A percentile compares a stretch with the other conserved stretches of the same genome.
Conservation (phyloP, 2,888 invertebrate species). For the Acanthosepion esculentum region DNA sequence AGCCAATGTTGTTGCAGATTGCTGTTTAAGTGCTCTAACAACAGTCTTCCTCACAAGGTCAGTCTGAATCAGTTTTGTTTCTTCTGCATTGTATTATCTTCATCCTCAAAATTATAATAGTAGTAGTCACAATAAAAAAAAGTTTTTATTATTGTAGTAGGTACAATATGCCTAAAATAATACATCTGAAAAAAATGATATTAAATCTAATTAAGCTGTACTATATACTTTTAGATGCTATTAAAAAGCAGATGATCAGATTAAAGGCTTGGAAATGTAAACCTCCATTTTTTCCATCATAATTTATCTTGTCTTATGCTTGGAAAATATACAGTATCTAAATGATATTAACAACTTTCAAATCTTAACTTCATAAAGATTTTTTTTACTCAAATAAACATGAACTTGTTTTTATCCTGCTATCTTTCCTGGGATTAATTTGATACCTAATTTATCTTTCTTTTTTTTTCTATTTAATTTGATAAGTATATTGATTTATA, state of each 20-base stretch:
- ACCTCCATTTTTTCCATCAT: not conserved
- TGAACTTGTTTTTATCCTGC: not conserved
- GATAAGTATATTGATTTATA: not conserved
- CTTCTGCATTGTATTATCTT: not conserved
- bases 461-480: not conserved
- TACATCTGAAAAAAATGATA: too few species aligned
- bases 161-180: not conserved
- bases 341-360: not conserved
- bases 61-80: not conserved
- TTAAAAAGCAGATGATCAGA: too few species aligned
- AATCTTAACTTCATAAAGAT: not conserved
- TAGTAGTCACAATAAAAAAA: not conserved
- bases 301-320: not conserved
- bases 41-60: slow-evolving; percentile 96
- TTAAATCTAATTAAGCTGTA: too few species aligned
- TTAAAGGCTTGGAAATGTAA: too few species aligned
- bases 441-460: not conserved
- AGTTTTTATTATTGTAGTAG: not conserved
- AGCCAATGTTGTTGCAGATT: slow-evolving; percentile 90
- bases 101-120: not conserved
- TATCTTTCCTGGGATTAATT: not conserved
- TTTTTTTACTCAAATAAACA: not conserved
- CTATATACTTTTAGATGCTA: too few species aligned
- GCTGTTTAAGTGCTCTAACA: slow-evolving; percentile 95
- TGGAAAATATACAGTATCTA: not conserved